phyloP scores from a whole-genome alignment of 2,113 vertebrate species.

The Pelvicachromis taeniatus region DNA sequence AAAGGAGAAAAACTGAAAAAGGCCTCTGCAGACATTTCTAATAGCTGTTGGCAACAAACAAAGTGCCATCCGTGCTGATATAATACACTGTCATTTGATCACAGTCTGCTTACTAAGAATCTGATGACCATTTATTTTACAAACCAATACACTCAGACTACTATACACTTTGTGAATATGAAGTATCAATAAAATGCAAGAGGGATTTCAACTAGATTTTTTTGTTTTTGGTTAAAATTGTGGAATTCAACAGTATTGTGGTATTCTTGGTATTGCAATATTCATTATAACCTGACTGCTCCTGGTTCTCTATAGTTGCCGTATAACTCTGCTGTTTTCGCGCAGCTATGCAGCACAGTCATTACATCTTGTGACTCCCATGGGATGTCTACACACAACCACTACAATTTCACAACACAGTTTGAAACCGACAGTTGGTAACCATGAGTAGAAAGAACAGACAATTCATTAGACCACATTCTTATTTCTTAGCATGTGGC shows the following conservation, averaged over 20 bases:
- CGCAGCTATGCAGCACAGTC: neutral
- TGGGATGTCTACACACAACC: constrained; percentile 1
- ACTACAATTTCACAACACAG: neutral
- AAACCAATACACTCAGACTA: neutral
- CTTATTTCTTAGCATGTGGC: neutral
- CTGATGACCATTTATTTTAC: neutral
- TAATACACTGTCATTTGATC: neutral
- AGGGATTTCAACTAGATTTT: neutral
- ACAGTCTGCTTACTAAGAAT: neutral
- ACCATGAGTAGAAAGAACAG: neutral
- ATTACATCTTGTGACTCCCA: neutral
- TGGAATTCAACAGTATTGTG: neutral
- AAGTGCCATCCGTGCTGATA: neutral
- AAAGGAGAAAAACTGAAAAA: neutral
- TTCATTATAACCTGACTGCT: neutral
- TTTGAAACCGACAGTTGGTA: neutral
- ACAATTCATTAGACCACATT: constrained; percentile 12
- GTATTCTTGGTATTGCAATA: neutral
- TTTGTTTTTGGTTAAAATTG: neutral
- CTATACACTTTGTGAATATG: neutral
- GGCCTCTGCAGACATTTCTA: constrained; percentile 48
- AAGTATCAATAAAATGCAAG: neutral
- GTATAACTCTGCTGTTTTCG: neutral
- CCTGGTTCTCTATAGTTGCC: neutral
- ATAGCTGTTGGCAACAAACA: constrained; percentile 27